Evolutionary conservation across 2,113 vertebrate genomes (phyloP).

Genomic region (Tupaia chinensis): DNA sequence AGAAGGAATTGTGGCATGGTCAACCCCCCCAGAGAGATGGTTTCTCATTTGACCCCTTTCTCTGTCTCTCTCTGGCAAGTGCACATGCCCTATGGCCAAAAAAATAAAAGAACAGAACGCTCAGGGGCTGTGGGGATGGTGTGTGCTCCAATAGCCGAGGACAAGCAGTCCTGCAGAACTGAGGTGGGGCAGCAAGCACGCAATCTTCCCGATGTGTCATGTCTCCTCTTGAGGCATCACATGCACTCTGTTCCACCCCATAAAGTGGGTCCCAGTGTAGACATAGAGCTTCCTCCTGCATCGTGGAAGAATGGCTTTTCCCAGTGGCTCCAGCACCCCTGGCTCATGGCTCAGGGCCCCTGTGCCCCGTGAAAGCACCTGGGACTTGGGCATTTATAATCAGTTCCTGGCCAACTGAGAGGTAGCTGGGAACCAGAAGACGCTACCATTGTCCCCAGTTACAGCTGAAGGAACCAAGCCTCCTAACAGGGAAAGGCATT

Average conservation of each 20-base stretch:
- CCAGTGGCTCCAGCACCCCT: background rate
- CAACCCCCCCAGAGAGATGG: too few species aligned
- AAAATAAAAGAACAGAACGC: too few species aligned
- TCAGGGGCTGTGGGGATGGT: background rate
- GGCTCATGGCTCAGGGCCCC: background rate
- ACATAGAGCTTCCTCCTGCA: background rate
- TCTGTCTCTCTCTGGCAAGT: too few species aligned
- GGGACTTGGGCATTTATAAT: background rate
- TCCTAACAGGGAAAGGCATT: background rate
- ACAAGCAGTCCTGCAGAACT: background rate
- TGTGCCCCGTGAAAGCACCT: background rate
- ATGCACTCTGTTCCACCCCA: background rate
- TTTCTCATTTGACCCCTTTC: too few species aligned
- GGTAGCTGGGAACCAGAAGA: background rate
- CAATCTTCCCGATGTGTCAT: accelerated
- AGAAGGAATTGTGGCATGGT: too few species aligned
- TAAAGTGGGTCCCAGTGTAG: background rate
- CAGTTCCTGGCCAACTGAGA: background rate
- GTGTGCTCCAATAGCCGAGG: background rate
- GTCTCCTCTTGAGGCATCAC: background rate
- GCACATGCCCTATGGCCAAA: too few species aligned
- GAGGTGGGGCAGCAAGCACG: accelerated
- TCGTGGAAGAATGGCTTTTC: background rate
- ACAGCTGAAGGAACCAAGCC: background rate
- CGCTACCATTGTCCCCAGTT: background rate